Evolutionary conservation across 2,113 vertebrate species (phyloP), one percentile per base, ranked within the genome.

Genomic region (Lampris megalopsis): DNA sequence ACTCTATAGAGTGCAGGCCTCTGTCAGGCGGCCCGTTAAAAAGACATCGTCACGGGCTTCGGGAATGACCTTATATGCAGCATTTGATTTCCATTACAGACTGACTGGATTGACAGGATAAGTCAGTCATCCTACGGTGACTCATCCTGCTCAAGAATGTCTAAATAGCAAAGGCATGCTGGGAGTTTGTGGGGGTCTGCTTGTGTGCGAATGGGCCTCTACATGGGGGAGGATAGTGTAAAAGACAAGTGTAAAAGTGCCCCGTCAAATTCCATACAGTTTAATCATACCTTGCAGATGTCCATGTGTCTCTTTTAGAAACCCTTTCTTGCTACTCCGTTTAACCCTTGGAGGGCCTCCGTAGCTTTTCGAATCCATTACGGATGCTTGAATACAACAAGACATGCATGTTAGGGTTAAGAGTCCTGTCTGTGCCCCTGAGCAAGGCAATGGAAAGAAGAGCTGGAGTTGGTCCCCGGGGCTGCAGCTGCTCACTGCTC

Each of bases 1-100:
- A 63, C 47, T 13, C 24, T 38, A 37, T 9, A 9, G 5, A 66
- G 6, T 47, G 7, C 36, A 63, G 53, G 9, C 42, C 57, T 47
- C 60, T 52, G 38, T 60, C 50, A 59, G n/a, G 54, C 74, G 71
- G 66, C 50, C 71, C 50, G 77, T 82, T 77, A 73, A 77, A 73
- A 50, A 70, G 78, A 62, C 75, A 80, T 77, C 78, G 75, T 75
- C 57, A 83, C 73, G 49, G 42, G 77, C 75, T 67, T 9, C 49
- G 69, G 36, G 85, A 90, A 93, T 88, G 77, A 80, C 78, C 77
- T 81, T 63, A 80, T 85, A 71, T 75, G 63, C 79, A 77, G 42
- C 37, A 3, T 83, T 81, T 62, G 74, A 85, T 88, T 24, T 90
- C 78, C 64, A 76, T 88, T 80, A 87, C 68, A 65, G 80, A 85